Conservation (phyloP, 2,888 invertebrate genomes). For the Dryobota labecula region DNA sequence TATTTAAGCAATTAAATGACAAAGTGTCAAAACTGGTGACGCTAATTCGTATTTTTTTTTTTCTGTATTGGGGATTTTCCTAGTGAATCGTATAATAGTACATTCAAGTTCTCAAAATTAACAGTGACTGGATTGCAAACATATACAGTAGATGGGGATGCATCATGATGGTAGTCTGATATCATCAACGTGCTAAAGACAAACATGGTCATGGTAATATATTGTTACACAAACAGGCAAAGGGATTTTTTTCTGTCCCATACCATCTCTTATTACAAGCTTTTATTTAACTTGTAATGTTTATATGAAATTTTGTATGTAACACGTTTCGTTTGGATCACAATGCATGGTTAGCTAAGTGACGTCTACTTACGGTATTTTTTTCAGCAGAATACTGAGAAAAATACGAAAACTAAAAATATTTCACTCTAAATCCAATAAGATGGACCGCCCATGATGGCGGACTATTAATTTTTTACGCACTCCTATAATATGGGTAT, state of each 20-base stretch:
- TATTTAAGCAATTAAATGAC: constrained; percentile 28
- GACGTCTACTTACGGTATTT: too few species aligned
- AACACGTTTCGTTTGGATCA: too few species aligned
- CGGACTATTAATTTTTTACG: too few species aligned
- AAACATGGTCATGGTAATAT: neutral
- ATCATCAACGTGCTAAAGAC: neutral
- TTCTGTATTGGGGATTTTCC: constrained; percentile 22
- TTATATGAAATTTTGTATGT: too few species aligned
- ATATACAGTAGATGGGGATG: neutral
- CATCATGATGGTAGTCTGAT: constrained; percentile 6
- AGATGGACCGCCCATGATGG: too few species aligned
- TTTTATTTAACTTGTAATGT: too few species aligned
- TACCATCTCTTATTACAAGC: too few species aligned
- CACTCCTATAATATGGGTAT: too few species aligned
- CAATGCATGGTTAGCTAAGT: too few species aligned
- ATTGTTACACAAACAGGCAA: neutral
- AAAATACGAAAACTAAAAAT: too few species aligned
- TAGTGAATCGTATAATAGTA: neutral
- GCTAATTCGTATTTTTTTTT: neutral
- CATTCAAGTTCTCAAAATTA: constrained; percentile 12
- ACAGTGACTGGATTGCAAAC: neutral
- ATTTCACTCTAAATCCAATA: too few species aligned
- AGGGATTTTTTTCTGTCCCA: neutral
- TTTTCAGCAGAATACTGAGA: too few species aligned
- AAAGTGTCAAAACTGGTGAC: constrained; percentile 26